Evolutionary conservation across 1,140 invertebrate species (phyloP).

Genomic region (Melanaphis sacchari): DNA sequence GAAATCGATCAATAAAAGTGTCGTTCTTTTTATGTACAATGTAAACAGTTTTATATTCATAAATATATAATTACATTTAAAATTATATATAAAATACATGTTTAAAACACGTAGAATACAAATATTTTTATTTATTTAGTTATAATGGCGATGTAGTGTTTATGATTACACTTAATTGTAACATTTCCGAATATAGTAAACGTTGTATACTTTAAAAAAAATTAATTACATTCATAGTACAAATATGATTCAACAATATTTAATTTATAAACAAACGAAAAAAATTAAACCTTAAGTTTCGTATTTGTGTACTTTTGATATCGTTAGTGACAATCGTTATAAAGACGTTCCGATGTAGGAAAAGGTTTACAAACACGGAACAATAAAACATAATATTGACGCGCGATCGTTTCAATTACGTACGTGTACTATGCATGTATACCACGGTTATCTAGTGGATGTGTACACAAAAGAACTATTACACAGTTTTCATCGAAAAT

Average conservation of each 20-base stretch:
- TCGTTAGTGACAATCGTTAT: not conserved
- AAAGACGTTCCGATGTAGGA: not conserved
- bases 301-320: not conserved
- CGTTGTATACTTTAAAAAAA: not conserved
- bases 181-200: not conserved
- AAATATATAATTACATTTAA: no score
- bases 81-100: no score
- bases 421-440: not conserved
- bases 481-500: slow-evolving; percentile 23
- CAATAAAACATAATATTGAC: not conserved
- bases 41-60: no score
- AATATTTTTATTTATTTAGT: no score
- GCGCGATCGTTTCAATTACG: slow-evolving; percentile 23
- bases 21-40: no score
- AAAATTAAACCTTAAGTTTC: not conserved
- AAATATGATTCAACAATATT: not conserved
- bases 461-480: slow-evolving; percentile 36
- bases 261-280: not conserved
- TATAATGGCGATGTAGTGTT: no score
- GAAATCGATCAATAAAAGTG: no score
- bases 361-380: not conserved
- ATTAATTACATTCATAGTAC: not conserved
- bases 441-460: not conserved
- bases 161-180: no score
- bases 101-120: no score